Percentiles rank a stretch among this genome's conserved stretches.
Evolutionary conservation across 2,797 vertebrate genomes (phyloP).

Genomic region (Pempheris klunzingeri): DNA sequence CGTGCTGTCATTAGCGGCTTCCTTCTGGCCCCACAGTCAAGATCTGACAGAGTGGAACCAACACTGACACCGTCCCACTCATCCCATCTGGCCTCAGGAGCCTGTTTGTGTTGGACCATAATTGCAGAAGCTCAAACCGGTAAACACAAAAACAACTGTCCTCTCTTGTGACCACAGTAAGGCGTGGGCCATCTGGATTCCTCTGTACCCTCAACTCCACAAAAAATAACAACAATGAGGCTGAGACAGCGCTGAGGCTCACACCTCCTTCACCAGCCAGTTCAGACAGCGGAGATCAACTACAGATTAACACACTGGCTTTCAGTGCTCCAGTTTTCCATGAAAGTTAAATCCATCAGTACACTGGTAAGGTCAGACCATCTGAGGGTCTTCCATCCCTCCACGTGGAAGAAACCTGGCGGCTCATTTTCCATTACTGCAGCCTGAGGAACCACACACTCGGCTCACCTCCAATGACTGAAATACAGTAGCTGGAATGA

Average conservation of each 20-base stretch:
- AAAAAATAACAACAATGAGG: constrained; percentile 55
- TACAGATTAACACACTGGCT: constrained; percentile 20
- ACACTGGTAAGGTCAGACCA: constrained; percentile 42
- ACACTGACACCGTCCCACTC: constrained; percentile 51
- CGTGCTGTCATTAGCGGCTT: constrained; percentile 79
- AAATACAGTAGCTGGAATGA: constrained; percentile 73
- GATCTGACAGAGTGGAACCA: constrained; percentile 68
- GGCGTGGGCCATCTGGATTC: constrained; percentile 73
- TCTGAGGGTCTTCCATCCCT: constrained; percentile 60
- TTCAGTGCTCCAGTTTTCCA: constrained; percentile 56
- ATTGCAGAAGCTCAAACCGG: constrained; percentile 50
- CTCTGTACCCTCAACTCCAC: constrained; percentile 56
- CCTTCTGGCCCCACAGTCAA: constrained; percentile 43
- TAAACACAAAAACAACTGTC: constrained; percentile 71
- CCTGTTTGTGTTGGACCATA: constrained; percentile 52
- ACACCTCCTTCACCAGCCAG: constrained; percentile 41
- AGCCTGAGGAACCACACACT: constrained; percentile 66
- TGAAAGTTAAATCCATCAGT: constrained; percentile 59
- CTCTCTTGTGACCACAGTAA: constrained; percentile 68
- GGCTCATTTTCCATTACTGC: constrained; percentile 77
- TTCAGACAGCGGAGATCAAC: constrained; percentile 30
- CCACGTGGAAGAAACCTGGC: constrained; percentile 63
- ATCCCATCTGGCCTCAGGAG: constrained; percentile 52
- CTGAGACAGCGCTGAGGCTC: constrained; percentile 20
- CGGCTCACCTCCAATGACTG: constrained; percentile 62